Percentiles rank a stretch among this genome's conserved stretches.
These are phyloP conservation scores for Meganola albula DNA, from an alignment of 2,888 invertebrate species.

Conservation along the genomic window DNA sequence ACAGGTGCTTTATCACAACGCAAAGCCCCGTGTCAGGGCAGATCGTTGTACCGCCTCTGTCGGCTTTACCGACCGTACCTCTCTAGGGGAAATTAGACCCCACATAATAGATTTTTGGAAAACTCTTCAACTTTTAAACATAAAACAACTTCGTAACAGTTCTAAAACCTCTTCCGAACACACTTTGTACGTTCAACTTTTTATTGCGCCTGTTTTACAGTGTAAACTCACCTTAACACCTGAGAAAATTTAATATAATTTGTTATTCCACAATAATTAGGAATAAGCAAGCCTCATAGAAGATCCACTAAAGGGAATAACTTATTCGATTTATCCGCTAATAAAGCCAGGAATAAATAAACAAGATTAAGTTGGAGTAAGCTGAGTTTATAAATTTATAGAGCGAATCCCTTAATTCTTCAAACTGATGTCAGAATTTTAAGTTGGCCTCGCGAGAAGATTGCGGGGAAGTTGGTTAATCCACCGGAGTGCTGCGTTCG, in stretches of 20 bases:
- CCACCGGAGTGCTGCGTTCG: conserved; percentile 40
- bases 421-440: conserved; percentile 66
- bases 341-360: conserved; percentile 64
- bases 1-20: conserved; percentile 70
- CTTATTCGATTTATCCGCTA: conserved; percentile 65
- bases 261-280: conserved; percentile 48
- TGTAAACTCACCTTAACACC: conserved; percentile 9
- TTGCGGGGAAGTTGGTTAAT: conserved; percentile 55
- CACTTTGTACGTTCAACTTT: conserved; percentile 7
- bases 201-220: conserved; percentile 17
- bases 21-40: conserved; percentile 66
- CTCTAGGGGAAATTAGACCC: conserved; percentile 53
- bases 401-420: conserved; percentile 55
- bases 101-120: conserved; percentile 52
- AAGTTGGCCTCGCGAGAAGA: conserved; percentile 53
- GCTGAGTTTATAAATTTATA: conserved; percentile 59
- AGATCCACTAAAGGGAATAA: conserved; percentile 62
- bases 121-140: conserved; percentile 20
- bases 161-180: conserved; percentile 11
- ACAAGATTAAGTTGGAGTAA: conserved; percentile 60
- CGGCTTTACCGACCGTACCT: conserved; percentile 50
- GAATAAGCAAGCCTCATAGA: conserved; percentile 54
- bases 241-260: conserved; percentile 36
- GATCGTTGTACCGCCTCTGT: conserved; percentile 62
- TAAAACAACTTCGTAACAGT: conserved; percentile 15